Evolutionary conservation across 1,140 invertebrate species (phyloP).

Genomic region (Drosophila guanche): DNA sequence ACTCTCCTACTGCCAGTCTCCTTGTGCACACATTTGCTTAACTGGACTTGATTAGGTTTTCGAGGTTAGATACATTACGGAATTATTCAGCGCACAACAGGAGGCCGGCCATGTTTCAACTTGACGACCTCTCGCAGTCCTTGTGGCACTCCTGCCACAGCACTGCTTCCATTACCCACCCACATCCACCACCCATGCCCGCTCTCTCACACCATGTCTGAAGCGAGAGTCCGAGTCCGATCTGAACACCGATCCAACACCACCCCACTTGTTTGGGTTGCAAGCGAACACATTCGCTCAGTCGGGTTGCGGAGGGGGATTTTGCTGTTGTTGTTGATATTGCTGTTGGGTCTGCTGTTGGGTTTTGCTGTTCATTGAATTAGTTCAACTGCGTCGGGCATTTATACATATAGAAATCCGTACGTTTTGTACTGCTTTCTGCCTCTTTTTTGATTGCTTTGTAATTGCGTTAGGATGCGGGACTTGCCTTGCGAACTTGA

Average conservation of each 20-base stretch:
- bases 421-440: constrained; percentile 15
- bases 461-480: constrained; percentile 68
- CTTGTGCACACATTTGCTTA: constrained; percentile 66
- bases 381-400: constrained; percentile 50
- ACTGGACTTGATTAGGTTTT: constrained; percentile 80
- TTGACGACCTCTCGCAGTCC: no score
- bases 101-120: constrained; percentile 10
- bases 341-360: neutral
- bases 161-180: neutral
- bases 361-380: constrained; percentile 43
- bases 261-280: constrained; percentile 59
- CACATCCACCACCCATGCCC: neutral
- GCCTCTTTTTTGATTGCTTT: constrained; percentile 65
- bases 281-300: constrained; percentile 25
- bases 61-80: constrained; percentile 77
- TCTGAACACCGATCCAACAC: constrained; percentile 38
- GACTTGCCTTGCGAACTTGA: constrained; percentile 28
- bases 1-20: constrained; percentile 19
- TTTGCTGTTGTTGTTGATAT: no score
- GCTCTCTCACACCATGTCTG: neutral
- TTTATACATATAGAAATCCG: constrained; percentile 33
- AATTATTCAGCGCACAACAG: constrained; percentile 66
- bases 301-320: no score
- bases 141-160: no score
- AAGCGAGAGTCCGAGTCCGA: constrained; percentile 7